Evolutionary conservation across 2,797 vertebrate genomes (phyloP).

Genomic region (Serranus cabrilla): DNA sequence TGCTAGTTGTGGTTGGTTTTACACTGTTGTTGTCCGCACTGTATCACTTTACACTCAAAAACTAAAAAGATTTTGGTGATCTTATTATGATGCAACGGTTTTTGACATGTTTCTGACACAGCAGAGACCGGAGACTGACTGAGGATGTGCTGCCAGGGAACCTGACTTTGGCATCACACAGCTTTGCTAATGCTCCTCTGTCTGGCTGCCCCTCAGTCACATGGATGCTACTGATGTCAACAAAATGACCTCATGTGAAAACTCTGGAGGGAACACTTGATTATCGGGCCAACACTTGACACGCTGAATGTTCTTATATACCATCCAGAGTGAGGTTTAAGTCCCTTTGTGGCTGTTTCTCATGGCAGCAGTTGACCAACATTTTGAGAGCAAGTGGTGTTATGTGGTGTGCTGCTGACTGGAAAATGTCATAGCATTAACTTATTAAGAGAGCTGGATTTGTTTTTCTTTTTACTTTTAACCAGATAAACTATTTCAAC

Average conservation of each 20-base stretch:
- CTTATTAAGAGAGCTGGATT: no score
- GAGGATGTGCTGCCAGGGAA: conserved; percentile 4
- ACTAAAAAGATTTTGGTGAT: background rate
- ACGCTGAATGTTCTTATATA: background rate
- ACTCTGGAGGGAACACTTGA: background rate
- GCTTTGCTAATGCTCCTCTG: conserved; percentile 19
- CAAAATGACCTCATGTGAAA: conserved; percentile 31
- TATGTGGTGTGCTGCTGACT: no score
- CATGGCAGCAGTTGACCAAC: background rate
- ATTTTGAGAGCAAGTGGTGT: background rate
- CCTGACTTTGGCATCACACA: conserved; percentile 31
- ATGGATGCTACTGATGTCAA: conserved; percentile 46
- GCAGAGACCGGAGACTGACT: conserved; percentile 4
- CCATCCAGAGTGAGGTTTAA: background rate
- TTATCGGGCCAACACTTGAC: background rate
- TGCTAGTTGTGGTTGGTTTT: background rate
- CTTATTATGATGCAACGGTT: conserved; percentile 1
- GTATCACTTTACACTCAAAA: conserved; percentile 2
- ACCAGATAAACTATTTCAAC: no score
- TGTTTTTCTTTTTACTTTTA: no score
- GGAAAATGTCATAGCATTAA: no score
- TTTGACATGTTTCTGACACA: conserved; percentile 38
- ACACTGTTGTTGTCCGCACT: conserved; percentile 1
- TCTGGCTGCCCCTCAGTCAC: conserved; percentile 17
- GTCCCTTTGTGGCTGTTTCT: background rate